Evolutionary conservation across 1,140 invertebrate species (phyloP).

Genomic region (Pachyrhynchus sulphureomaculatus): DNA sequence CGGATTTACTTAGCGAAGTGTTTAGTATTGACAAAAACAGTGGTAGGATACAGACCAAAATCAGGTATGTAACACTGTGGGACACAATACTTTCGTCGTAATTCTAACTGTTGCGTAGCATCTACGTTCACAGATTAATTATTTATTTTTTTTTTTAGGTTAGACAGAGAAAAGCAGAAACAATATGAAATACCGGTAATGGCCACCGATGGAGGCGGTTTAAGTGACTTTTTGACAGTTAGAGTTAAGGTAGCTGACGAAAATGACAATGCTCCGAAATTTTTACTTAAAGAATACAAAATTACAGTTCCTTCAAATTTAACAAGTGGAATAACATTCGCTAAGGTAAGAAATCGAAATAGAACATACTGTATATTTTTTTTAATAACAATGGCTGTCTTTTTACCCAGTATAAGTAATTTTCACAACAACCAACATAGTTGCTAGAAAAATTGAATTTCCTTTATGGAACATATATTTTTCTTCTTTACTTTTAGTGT

Average conservation of each 20-base stretch:
- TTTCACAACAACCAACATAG: too few species aligned
- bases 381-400: too few species aligned
- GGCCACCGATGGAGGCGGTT: conserved; percentile 83
- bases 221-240: conserved; percentile 76
- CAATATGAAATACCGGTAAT: conserved; percentile 79
- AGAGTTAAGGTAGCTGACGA: conserved; percentile 77
- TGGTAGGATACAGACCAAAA: conserved; percentile 65
- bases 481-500: too few species aligned
- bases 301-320: conserved; percentile 60
- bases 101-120: too few species aligned
- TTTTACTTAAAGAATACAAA: conserved; percentile 78
- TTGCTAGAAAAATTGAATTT: too few species aligned
- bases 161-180: conserved; percentile 77
- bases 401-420: too few species aligned
- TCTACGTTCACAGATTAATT: too few species aligned
- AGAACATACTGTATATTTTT: neutral
- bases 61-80: conserved; percentile 4
- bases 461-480: too few species aligned
- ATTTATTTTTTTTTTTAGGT: conserved; percentile 43
- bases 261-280: conserved; percentile 86
- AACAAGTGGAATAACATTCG: conserved; percentile 24
- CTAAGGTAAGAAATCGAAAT: conserved; percentile 14
- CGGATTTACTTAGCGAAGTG: conserved; percentile 70
- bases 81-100: too few species aligned
- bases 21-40: conserved; percentile 77